Evolutionary conservation across 2,113 vertebrate genomes (phyloP), one percentile per base, ranked within the genome.

Genomic region (Leucosticte australis): DNA sequence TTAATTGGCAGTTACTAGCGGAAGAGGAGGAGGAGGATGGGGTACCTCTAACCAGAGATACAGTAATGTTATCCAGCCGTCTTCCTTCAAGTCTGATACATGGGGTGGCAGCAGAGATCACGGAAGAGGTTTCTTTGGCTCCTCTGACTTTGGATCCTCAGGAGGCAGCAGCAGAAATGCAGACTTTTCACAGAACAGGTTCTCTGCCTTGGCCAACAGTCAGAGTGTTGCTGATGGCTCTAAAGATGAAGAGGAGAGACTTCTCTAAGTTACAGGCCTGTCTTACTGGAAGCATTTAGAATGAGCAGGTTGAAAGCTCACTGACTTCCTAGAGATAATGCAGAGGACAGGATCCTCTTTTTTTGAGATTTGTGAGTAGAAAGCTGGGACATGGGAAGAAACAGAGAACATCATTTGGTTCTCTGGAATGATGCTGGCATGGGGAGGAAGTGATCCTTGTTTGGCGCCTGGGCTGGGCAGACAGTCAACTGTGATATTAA

Each of bases 121-220:
- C 1, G 97, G 97, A 74, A 97, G 96, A 67, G 64, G 89, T 55
- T 56, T 95, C 46, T 97, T 96, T 24, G 94, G 95, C 83, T 98
- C 97, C 22, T 93, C 89, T 37, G 84, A 92, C 37, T 95, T 94
- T 42, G 97, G 97, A n/a, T 63, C 89, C 1, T 87, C 94, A 13
- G 67, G 92, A 3, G 4, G 82, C 63, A 71, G 94, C 84, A 94
- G 83, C 69, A 95, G 90, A 55, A 95, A 46, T 9, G 60, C 89
- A 65, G 96, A 89, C 75, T 98, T 98, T 19, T 97, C 98, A 6
- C 98, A 98, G 85, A 99, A 99, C 96, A 96, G 98, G 52, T 99
- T 98, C 97, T 97, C 98, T 30, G 70, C 91, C 0, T 93, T 98
- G 69, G 84, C 15, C n/a, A 65, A 90, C 60, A 90, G 81, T 37